A percentile compares a stretch with the other conserved stretches of the same genome.
Conservation (phyloP, 1,140 invertebrate genomes). For the Arctopsyche grandis region DNA sequence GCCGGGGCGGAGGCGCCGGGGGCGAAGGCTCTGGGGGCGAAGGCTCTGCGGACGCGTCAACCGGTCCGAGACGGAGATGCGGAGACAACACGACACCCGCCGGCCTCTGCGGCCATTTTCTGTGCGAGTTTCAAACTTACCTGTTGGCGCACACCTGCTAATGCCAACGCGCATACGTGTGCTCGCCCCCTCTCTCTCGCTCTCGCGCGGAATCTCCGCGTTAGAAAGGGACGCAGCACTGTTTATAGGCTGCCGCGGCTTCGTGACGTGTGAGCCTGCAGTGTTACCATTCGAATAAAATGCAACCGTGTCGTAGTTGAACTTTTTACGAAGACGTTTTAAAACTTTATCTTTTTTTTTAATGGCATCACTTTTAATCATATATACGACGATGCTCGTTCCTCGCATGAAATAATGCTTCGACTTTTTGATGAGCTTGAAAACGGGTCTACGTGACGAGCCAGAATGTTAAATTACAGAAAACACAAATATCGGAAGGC, state of each 20-base stretch:
- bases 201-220: not conserved
- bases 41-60: not conserved
- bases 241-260: not conserved
- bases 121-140: slow-evolving; percentile 30
- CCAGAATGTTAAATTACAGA: no score
- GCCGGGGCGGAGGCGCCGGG: not conserved
- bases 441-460: no score
- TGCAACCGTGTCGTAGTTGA: not conserved
- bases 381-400: not conserved
- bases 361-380: not conserved
- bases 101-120: slow-evolving; percentile 27
- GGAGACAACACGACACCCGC: not conserved
- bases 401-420: not conserved
- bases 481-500: no score
- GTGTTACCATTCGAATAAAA: not conserved
- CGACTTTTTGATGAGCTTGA: no score
- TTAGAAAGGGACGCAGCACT: not conserved
- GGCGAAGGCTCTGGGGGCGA: not conserved
- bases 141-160: slow-evolving; percentile 23
- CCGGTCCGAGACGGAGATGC: not conserved
- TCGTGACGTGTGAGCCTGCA: slow-evolving; percentile 2
- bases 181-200: not conserved
- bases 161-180: not conserved
- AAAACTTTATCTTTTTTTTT: not conserved
- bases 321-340: not conserved